Base-by-base conservation (phyloP, 1,140 invertebrate genomes). In the Myzus persicae region DNA sequence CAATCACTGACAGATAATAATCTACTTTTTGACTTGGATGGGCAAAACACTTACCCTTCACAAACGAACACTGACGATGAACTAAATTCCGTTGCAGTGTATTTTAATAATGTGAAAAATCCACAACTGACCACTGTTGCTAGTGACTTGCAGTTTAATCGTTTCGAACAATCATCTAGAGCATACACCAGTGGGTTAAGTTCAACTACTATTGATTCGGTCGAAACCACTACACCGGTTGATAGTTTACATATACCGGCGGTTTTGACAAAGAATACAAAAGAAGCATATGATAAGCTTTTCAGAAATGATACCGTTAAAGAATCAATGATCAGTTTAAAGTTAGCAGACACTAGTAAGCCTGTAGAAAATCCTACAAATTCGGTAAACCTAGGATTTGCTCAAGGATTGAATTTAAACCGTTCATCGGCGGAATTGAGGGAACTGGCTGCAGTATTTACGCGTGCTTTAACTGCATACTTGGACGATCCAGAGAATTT, bases 361-460 rank as follows among this genome's bases (percentile, higher is more conserved):
- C 42, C 54, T 51, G 6, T 22, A 38, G 18, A 46, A 31, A 38
- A 36, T 81, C 14, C 48, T 38, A 51, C n/a, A 14, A 82, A 7
- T 26, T 38, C 76, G 24, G 42, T 51, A 8, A 89, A 84, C 26
- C 9, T 84, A 11, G 36, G 36, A 24, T 85, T 93, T 54, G 38
- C 91, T 85, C 93, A 89, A 11, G 90, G 59, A 48, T 81, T 94
- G 48, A 67, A 59, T 54, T 51, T 67, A 31, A 87, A 88, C 26
- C 42, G 90, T 24, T 92, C 90, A 5, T 94, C 94, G 0, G 94
- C 94, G 26, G 95, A 97, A 94, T 96, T 98, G 0, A 95, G 97
- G 84, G 97, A 98, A 95, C 95, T 98, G 4, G 97, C 97, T 3
- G 97, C 97, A 95, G 97, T 98, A 2, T 98, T 98, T 94, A 98